A percentile compares a stretch with the other conserved stretches of the same genome.
phyloP scores from a whole-genome alignment of 2,113 vertebrate genomes.

The Solea solea region DNA sequence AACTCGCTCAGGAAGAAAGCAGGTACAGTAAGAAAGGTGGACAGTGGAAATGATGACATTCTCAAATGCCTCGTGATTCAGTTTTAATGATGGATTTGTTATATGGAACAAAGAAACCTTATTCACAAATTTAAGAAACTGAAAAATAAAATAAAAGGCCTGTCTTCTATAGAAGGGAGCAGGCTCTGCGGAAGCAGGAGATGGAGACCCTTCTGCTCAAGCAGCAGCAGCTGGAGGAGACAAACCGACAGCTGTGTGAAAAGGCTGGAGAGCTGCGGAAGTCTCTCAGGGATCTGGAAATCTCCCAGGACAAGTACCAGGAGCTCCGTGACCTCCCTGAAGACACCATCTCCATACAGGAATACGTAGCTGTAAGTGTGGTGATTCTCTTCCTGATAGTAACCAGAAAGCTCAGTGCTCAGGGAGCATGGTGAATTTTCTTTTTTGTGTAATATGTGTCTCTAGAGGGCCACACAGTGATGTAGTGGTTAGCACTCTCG shows the following conservation, averaged over 20 bases:
- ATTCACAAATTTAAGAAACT: too few relatives aligned
- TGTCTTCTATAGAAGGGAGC: slow-evolving; percentile 86
- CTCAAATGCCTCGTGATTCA: too few relatives aligned
- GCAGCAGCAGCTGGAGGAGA: slow-evolving; percentile 95
- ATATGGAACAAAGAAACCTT: too few relatives aligned
- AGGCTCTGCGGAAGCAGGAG: slow-evolving; percentile 93
- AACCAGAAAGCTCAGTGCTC: not conserved
- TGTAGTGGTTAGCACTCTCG: too few relatives aligned
- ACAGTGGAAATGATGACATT: too few relatives aligned
- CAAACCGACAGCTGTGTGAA: slow-evolving; percentile 89
- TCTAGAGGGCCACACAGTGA: too few relatives aligned
- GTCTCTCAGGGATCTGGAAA: slow-evolving; percentile 89
- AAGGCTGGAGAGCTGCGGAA: slow-evolving; percentile 89
- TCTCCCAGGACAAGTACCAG: slow-evolving; percentile 86
- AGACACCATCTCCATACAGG: slow-evolving; percentile 92
- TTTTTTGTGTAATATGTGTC: slow-evolving; percentile 4
- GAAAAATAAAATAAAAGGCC: too few relatives aligned
- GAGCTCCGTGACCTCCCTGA: slow-evolving; percentile 88
- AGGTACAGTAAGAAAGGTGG: slow-evolving; percentile 77
- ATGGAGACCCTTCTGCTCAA: slow-evolving; percentile 91
- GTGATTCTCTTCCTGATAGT: not conserved
- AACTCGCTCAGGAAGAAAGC: slow-evolving; percentile 92
- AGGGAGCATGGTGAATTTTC: not conserved
- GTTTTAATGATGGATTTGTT: too few relatives aligned
- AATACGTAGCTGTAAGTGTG: slow-evolving; percentile 91